These are phyloP conservation scores for Brachionus rotundiformis DNA, from an alignment of 1,140 invertebrate species.

Conservation along the genomic window DNA sequence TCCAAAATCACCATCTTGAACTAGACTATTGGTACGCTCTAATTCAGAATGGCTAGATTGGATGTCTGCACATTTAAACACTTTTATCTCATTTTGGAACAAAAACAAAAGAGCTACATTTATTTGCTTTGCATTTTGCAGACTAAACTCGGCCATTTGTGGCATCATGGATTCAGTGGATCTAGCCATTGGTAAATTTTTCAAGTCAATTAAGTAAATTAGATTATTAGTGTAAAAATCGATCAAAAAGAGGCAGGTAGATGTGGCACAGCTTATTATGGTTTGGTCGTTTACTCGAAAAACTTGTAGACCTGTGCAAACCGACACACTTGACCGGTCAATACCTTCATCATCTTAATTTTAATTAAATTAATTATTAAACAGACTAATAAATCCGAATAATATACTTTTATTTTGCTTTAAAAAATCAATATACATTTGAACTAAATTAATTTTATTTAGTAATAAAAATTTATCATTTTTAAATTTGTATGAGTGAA, in stretches of 20 bases:
- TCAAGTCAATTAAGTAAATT: constrained; percentile 35
- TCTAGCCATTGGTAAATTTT: not conserved
- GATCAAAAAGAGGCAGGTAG: constrained; percentile 13
- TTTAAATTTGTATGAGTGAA: constrained; percentile 25
- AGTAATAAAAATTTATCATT: not conserved
- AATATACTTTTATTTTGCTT: constrained; percentile 6
- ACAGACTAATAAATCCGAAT: not conserved
- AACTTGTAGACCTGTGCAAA: constrained; percentile 13
- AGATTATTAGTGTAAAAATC: constrained; percentile 17
- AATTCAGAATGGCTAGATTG: not conserved
- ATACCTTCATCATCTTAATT: not conserved
- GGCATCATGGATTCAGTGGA: not conserved
- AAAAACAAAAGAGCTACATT: constrained; percentile 21
- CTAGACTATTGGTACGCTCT: not conserved
- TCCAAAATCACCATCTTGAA: not conserved
- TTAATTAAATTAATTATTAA: not conserved
- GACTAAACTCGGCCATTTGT: constrained; percentile 25
- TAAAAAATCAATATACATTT: constrained; percentile 15
- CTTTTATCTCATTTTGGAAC: constrained; percentile 31
- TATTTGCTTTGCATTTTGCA: not conserved
- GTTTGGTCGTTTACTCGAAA: constrained; percentile 9
- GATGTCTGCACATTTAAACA: constrained; percentile 28
- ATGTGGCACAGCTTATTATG: not conserved
- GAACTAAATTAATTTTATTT: constrained; percentile 23
- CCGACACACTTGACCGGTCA: not conserved